Percentiles rank a stretch among this genome's conserved stretches.
These are phyloP conservation scores for Caenorhabditis latens DNA, from an alignment of 1,140 invertebrate genomes.

Conservation along the genomic window DNA sequence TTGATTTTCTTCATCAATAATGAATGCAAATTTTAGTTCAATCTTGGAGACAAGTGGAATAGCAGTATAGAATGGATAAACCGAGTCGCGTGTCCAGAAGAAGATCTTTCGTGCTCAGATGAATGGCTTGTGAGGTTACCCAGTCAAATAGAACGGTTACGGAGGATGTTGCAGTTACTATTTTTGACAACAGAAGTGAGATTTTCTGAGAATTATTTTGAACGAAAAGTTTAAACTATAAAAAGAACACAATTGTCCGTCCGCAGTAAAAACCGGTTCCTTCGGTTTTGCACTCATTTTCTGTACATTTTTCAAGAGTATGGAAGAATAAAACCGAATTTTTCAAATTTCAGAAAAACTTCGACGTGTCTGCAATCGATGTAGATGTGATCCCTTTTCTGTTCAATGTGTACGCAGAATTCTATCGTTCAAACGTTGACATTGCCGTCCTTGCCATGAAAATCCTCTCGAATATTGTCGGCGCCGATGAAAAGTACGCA, in stretches of 20 bases:
- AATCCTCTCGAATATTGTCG: slow-evolving; percentile 65
- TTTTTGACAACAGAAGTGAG: slow-evolving; percentile 64
- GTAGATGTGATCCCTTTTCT: slow-evolving; percentile 58
- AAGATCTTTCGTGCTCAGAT: slow-evolving; percentile 62
- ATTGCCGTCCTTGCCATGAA: slow-evolving; percentile 61
- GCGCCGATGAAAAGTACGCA: slow-evolving; percentile 55
- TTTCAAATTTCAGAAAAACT: slow-evolving; percentile 57
- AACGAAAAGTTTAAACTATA: neutral
- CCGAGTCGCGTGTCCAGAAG: slow-evolving; percentile 64
- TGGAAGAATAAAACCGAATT: neutral
- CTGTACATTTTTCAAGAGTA: too few relatives aligned
- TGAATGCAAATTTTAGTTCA: slow-evolving; percentile 49
- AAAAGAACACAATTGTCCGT: neutral
- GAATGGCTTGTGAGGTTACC: slow-evolving; percentile 62
- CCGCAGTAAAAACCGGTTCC: neutral
- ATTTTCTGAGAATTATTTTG: slow-evolving; percentile 11
- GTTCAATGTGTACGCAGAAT: slow-evolving; percentile 55
- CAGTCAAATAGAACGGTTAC: slow-evolving; percentile 60
- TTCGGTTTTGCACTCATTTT: too few relatives aligned
- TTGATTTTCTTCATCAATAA: neutral
- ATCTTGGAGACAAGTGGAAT: slow-evolving; percentile 64
- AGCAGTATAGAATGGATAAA: slow-evolving; percentile 62
- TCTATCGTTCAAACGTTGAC: slow-evolving; percentile 49
- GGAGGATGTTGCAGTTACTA: slow-evolving; percentile 61
- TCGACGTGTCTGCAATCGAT: slow-evolving; percentile 38